These are phyloP conservation scores for Conus ventricosus DNA, from an alignment of 1,140 invertebrate species.

Conservation along the genomic window DNA sequence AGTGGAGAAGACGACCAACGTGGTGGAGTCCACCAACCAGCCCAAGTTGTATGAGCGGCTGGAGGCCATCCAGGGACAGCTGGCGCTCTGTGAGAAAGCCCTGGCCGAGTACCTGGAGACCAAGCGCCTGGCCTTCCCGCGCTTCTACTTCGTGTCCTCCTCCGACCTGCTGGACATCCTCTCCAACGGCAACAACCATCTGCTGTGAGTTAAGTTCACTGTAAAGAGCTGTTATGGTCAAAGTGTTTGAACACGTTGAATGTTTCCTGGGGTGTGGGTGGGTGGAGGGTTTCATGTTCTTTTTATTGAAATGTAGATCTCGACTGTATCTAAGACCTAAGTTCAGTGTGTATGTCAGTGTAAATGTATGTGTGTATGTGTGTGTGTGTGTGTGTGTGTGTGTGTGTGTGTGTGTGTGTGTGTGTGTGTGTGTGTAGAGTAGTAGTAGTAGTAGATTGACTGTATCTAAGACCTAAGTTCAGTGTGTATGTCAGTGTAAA, in stretches of 20 bases:
- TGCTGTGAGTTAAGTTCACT: slow-evolving; percentile 73
- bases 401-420: too few relatives aligned
- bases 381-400: too few relatives aligned
- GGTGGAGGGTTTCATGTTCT: too few relatives aligned
- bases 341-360: too few relatives aligned
- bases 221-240: too few relatives aligned
- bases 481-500: too few relatives aligned
- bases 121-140: slow-evolving; percentile 95
- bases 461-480: too few relatives aligned
- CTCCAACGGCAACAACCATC: slow-evolving; percentile 95
- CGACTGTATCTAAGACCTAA: too few relatives aligned
- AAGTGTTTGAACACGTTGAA: background rate
- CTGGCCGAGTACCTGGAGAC: slow-evolving; percentile 97
- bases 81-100: slow-evolving; percentile 96
- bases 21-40: slow-evolving; percentile 92
- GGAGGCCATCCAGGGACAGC: slow-evolving; percentile 87
- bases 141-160: slow-evolving; percentile 98
- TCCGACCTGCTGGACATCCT: slow-evolving; percentile 96
- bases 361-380: too few relatives aligned
- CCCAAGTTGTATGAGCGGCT: slow-evolving; percentile 85
- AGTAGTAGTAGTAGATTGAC: too few relatives aligned
- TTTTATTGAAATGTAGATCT: too few relatives aligned
- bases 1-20: slow-evolving; percentile 80
- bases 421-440: too few relatives aligned
- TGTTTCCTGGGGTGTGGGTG: background rate